Percentiles rank a stretch among this genome's conserved stretches.
These are phyloP conservation scores for Rhineura floridana DNA, from an alignment of 2,113 vertebrate species.

Conservation along the genomic window DNA sequence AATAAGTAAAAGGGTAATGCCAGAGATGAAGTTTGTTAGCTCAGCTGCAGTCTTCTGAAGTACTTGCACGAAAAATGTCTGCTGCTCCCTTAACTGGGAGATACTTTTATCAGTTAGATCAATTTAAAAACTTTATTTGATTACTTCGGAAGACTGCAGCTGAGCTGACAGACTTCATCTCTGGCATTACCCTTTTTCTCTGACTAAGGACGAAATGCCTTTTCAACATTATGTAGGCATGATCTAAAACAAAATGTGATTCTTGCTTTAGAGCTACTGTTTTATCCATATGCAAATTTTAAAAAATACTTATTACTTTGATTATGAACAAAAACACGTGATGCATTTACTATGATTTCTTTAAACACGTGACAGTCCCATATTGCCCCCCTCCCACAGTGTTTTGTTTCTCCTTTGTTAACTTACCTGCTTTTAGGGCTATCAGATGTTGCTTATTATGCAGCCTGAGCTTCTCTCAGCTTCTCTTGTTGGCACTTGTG, in stretches of 20 bases:
- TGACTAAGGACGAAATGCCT: not conserved
- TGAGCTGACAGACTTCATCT: not conserved
- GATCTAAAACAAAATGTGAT: not conserved
- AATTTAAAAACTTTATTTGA: no score
- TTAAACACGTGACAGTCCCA: not conserved
- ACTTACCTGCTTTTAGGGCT: not conserved
- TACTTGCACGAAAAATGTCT: not conserved
- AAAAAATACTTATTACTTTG: no score
- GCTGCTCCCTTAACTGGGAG: not conserved
- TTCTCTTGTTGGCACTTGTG: not conserved
- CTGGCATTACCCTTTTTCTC: not conserved
- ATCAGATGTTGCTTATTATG: not conserved
- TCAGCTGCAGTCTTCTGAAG: not conserved
- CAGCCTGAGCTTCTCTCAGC: not conserved
- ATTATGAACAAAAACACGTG: no score
- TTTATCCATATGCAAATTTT: not conserved
- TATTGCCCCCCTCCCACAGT: no score
- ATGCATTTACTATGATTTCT: no score
- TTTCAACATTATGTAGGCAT: not conserved
- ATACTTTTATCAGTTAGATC: no score
- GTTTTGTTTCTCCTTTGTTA: no score
- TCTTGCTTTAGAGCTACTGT: not conserved
- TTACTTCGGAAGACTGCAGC: not conserved
- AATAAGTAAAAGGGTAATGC: not conserved
- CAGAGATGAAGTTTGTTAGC: not conserved